Conservation (phyloP, 2,113 vertebrate genomes). For the Melanerpes formicivorus region DNA sequence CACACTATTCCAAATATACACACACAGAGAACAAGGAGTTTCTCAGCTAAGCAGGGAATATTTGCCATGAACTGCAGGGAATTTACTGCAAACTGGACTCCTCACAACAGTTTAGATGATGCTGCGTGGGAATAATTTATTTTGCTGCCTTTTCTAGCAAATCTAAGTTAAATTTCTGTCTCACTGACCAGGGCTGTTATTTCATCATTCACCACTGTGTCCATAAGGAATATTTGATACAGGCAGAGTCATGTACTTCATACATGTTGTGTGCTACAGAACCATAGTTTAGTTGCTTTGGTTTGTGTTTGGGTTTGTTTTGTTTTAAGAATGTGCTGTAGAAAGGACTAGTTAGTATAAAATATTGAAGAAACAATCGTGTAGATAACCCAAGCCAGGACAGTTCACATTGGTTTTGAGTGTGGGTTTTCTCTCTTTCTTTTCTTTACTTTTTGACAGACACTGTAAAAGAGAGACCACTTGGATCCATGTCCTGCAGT, state of each 20-base stretch:
- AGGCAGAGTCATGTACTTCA: not conserved
- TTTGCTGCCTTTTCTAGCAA: not conserved
- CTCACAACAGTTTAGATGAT: not conserved
- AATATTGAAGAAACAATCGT: not conserved
- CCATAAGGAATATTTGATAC: not conserved
- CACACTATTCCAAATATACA: accelerated
- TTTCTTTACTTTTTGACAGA: not conserved
- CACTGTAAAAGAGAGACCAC: not conserved
- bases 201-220: not conserved
- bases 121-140: not conserved
- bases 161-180: not conserved
- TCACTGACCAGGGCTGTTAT: not conserved
- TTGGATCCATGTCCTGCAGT: not conserved
- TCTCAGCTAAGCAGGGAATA: not conserved
- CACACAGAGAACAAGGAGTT: accelerated
- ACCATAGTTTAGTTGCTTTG: not conserved
- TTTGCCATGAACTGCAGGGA: not conserved
- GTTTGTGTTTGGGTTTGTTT: not conserved
- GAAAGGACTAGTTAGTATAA: not conserved
- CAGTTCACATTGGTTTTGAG: accelerated
- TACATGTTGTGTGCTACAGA: not conserved
- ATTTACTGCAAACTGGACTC: not conserved
- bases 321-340: not conserved
- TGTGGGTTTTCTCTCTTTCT: not conserved
- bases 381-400: not conserved